phyloP scores from a whole-genome alignment of 2,797 vertebrate species.

The Adelosebastes latens region DNA sequence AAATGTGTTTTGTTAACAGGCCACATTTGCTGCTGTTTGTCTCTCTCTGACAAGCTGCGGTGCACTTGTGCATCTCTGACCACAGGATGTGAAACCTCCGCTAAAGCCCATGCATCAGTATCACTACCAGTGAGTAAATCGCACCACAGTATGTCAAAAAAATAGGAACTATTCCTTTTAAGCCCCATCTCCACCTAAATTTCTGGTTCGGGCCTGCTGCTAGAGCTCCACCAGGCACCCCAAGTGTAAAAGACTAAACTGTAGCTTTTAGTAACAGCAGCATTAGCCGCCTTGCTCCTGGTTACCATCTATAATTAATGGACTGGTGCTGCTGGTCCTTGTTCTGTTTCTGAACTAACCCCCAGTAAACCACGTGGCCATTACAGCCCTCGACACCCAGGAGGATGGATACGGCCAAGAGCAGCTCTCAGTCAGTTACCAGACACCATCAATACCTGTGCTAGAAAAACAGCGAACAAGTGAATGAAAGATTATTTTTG shows the following conservation, averaged over 20 bases:
- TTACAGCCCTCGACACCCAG: constrained; percentile 52
- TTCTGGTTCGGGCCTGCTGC: not conserved
- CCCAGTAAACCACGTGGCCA: constrained; percentile 51
- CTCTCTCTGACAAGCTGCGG: not conserved
- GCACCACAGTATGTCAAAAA: not conserved
- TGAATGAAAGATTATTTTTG: constrained; percentile 47
- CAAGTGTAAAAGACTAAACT: constrained; percentile 61
- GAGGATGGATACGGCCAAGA: constrained; percentile 26
- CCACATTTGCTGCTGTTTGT: not conserved
- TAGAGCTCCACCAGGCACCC: constrained; percentile 7
- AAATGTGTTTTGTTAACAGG: constrained; percentile 28
- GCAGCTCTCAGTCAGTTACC: constrained; percentile 29
- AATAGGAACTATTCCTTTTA: not conserved
- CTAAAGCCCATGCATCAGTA: constrained; percentile 17
- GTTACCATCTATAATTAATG: constrained; percentile 77
- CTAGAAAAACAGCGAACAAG: constrained; percentile 21
- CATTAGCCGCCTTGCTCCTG: constrained; percentile 52
- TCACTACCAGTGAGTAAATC: not conserved
- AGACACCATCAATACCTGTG: constrained; percentile 42
- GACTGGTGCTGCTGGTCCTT: constrained; percentile 69
- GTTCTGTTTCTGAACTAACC: constrained; percentile 55
- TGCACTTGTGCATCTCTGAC: constrained; percentile 14
- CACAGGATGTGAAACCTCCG: constrained; percentile 31
- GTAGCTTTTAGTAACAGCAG: constrained; percentile 68
- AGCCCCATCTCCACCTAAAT: not conserved